A percentile compares a stretch with the other conserved stretches of the same genome.
Evolutionary conservation across 2,888 invertebrate genomes (phyloP).

Genomic region (Himalopsyche tibetana): DNA sequence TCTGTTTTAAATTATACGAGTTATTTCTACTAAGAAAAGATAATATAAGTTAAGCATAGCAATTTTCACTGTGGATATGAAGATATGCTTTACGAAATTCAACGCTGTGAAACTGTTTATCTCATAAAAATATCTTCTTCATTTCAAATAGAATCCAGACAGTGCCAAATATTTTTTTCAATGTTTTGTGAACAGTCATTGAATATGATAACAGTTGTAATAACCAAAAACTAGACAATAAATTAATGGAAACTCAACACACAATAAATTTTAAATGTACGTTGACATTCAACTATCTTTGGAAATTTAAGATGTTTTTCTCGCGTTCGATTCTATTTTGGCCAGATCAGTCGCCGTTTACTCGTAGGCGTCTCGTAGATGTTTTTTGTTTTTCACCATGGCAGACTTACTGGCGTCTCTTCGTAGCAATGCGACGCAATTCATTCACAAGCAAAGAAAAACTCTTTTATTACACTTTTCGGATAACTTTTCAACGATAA

Average conservation of each 20-base stretch:
- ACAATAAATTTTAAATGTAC: not conserved
- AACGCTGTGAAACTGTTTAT: too few relatives aligned
- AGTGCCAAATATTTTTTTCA: too few relatives aligned
- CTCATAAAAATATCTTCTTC: too few relatives aligned
- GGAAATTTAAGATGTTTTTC: conserved; percentile 25
- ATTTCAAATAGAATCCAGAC: too few relatives aligned
- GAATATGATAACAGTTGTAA: too few relatives aligned
- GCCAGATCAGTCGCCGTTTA: not conserved
- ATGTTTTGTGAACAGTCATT: too few relatives aligned
- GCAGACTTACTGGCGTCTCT: not conserved
- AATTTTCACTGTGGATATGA: too few relatives aligned
- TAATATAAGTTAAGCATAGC: too few relatives aligned
- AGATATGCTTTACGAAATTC: too few relatives aligned
- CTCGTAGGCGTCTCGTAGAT: not conserved
- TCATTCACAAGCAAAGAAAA: not conserved
- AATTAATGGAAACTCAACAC: not conserved
- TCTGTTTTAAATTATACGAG: too few relatives aligned
- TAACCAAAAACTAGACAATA: too few relatives aligned
- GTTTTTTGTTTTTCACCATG: not conserved
- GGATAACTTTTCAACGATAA: not conserved
- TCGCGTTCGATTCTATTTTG: conserved; percentile 13
- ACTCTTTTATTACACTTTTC: not conserved
- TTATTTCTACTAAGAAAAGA: too few relatives aligned
- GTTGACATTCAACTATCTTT: conserved; percentile 6
- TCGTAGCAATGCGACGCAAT: conserved; percentile 20